Evolutionary conservation across 2,888 invertebrate species (phyloP), one percentile per base, ranked within the genome.

Genomic region (Agriopis leucophaearia): DNA sequence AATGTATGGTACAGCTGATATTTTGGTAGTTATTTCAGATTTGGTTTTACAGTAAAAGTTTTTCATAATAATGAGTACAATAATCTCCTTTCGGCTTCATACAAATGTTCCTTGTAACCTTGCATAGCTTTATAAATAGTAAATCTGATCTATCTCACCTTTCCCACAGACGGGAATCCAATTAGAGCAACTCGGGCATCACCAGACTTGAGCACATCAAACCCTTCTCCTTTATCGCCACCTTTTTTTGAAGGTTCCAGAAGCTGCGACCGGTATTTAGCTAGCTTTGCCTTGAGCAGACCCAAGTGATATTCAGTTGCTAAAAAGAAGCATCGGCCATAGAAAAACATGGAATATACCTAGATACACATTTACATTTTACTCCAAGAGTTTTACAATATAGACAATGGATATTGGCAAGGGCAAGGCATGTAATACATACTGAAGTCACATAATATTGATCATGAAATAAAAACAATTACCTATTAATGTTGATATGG

Each of bases 241-340:
- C 94, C 95, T 89, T 99, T 99, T 81, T 99, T 98, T 0, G 97
- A 95, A 0, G 99, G 99, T 86, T 99, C 99, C 66, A 99, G 89
- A 50, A 99, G 91, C 87, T 99, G 99, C 1, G 99, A 97, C 44
- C 99, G 95, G 86, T 98, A 99, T 86, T 99, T 99, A 0, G 99
- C 99, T 85, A 99, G 92, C 92, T 99, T 99, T 0, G 99, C 99
- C 92, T 99, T 99, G 65, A 99, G 89, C 54, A 99, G 94, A 48
- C 99, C 99, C 94, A 99, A 96, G 95, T 99, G 99, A 84, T 99
- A 99, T 89, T 99, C 99, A 81, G 99, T 99, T 8, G 99, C 99
- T 99, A 91, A 13, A 71, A 94, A 94, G 76, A 68, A 52, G 42
- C 27, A 59, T 12, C 36, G 18, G 18, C 5, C 27, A 35, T 50